Base-by-base conservation (phyloP, 2,888 invertebrate genomes). In the Leptinotarsa tumamoca region DNA sequence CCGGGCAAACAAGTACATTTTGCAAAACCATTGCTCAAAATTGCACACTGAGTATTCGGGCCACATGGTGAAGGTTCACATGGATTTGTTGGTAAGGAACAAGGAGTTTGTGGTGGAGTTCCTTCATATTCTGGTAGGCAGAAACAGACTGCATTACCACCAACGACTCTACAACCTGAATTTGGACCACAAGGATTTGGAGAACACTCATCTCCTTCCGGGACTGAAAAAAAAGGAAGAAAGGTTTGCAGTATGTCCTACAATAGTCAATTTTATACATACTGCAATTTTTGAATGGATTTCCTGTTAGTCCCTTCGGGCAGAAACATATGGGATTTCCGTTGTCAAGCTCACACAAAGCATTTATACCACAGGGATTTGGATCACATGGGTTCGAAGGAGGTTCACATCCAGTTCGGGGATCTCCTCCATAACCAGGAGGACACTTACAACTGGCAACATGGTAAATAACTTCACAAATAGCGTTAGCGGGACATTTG, bases 211-310 rank as follows among this genome's bases (percentile, higher is more conserved):
- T 94, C 94, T 67, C 96, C 96, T 89, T 96, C 96, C 51, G 96
- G 96, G 89, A 96, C 96, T 96, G 87, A 81, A 91, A 91, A 77
- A 3, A 51, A 78, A 23, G 51, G 43, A 33, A 68, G n/a, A 56
- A 68, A 67, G 76, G 49, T 52, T 77, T 71, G 43, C 56, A 68
- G 2, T 15, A 49, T 18, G 13, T 18, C 49, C 14, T 52, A n/a
- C 21, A n/a, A 68, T 21, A 7, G 51, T 72, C 56, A 68, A 72
- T 56, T 72, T 15, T 14, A 74, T 88, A 94, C 95, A 92, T 92
- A 96, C 96, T 95, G 92, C 96, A 96, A 89, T 93, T 94, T 86
- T 94, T 92, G 87, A 96, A 96, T 63, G 97, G 97, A 91, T 97
- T 96, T 87, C 97, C 97, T 4, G 96, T 96, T 79, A 95, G 90